Conservation (phyloP, 2,888 invertebrate genomes). For the Chrysolina oricalcia region DNA sequence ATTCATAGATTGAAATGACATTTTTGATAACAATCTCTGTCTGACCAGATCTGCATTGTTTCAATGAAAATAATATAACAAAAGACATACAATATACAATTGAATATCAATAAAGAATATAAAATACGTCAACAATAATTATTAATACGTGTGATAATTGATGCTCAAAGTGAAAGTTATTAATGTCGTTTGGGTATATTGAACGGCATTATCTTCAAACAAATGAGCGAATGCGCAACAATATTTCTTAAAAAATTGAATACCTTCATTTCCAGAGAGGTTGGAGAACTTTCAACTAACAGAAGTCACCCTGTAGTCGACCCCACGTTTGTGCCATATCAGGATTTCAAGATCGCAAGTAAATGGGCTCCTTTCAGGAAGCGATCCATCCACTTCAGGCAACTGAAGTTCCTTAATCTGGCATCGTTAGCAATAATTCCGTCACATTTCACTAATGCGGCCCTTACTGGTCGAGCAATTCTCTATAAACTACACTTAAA, state of each 20-base stretch:
- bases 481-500: constrained; percentile 28
- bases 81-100: no score
- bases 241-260: background rate
- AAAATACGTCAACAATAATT: no score
- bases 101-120: no score
- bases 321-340: background rate
- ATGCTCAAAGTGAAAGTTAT: no score
- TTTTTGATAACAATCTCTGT: no score
- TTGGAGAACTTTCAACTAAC: background rate
- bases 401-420: constrained; percentile 13
- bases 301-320: background rate
- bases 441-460: constrained; percentile 29
- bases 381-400: constrained; percentile 23
- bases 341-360: constrained; percentile 9
- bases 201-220: no score
- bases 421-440: constrained; percentile 30
- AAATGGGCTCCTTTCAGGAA: constrained; percentile 20
- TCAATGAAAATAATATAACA: no score
- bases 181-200: no score
- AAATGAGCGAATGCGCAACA: no score
- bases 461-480: constrained; percentile 24
- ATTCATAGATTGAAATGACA: no score
- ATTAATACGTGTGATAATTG: no score
- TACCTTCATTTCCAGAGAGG: background rate
- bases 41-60: no score